Conservation (phyloP, 2,888 invertebrate species). For the Drosophila ezoana region DNA sequence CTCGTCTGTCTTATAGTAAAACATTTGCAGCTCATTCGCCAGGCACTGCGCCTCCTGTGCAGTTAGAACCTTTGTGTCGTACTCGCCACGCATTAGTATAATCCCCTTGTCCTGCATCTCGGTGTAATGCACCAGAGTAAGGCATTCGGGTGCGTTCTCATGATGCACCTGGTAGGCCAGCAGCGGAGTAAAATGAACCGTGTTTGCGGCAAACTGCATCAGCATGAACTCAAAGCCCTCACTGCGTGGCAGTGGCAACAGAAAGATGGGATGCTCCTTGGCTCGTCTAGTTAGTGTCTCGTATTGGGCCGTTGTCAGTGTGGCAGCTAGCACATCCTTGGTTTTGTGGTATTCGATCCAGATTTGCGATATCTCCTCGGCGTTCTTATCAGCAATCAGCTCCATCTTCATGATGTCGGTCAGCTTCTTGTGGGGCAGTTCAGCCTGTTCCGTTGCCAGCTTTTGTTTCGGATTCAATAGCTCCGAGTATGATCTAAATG, state of each 20-base stretch:
- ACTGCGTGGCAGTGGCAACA: conserved; percentile 92
- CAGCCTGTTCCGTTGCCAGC: conserved; percentile 63
- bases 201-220: conserved; percentile 89
- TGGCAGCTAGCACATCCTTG: conserved; percentile 91
- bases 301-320: conserved; percentile 88
- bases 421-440: conserved; percentile 86
- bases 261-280: conserved; percentile 88
- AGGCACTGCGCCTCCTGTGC: conserved; percentile 93
- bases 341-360: conserved; percentile 93
- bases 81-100: conserved; percentile 94
- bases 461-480: conserved; percentile 88
- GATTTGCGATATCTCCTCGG: conserved; percentile 90
- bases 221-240: conserved; percentile 95
- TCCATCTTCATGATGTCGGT: conserved; percentile 92
- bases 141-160: conserved; percentile 95
- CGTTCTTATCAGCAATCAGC: conserved; percentile 89
- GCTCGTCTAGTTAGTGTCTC: conserved; percentile 87
- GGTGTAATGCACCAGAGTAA: conserved; percentile 91
- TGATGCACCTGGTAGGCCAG: conserved; percentile 94
- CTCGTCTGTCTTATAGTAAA: conserved; percentile 89
- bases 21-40: conserved; percentile 93
- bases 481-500: conserved; percentile 87
- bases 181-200: conserved; percentile 93
- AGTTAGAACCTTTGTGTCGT: conserved; percentile 91
- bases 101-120: conserved; percentile 91